These are phyloP conservation scores for Charadrius vociferus DNA, from an alignment of 2,113 vertebrate species.

Conservation along the genomic window DNA sequence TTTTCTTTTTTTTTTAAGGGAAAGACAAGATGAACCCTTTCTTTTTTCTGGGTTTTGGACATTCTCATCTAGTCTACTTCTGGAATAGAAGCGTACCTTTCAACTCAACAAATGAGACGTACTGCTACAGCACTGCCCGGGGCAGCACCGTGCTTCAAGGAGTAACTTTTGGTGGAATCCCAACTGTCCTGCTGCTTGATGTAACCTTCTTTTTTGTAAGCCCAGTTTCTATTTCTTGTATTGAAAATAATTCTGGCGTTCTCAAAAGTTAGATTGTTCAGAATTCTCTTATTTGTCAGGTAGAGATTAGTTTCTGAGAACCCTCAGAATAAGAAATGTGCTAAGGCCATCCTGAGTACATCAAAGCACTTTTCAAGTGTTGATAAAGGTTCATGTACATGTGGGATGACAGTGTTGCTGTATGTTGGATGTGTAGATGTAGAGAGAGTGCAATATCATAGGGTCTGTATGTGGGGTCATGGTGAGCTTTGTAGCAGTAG, in stretches of 20 bases:
- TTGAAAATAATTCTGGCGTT: not conserved
- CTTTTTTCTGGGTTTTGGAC: conserved; percentile 59
- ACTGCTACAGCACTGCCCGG: conserved; percentile 82
- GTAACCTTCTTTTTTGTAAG: conserved; percentile 88
- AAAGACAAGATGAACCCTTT: conserved; percentile 52
- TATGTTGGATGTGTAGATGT: not conserved
- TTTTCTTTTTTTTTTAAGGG: not conserved
- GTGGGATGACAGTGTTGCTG: not conserved
- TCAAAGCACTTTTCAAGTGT: not conserved
- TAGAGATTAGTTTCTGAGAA: not conserved
- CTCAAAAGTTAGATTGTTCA: not conserved
- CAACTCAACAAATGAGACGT: conserved; percentile 61
- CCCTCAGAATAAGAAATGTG: not conserved
- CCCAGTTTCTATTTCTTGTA: not conserved
- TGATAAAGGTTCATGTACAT: not conserved
- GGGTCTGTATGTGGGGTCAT: not conserved
- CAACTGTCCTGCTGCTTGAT: conserved; percentile 87
- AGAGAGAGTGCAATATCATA: not conserved
- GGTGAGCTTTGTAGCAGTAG: not conserved
- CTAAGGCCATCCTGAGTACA: not conserved
- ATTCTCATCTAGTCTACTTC: conserved; percentile 39
- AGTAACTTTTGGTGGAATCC: conserved; percentile 89
- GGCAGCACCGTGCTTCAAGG: conserved; percentile 86
- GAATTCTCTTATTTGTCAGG: not conserved
- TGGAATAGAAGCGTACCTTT: conserved; percentile 63